Conservation (phyloP, 1,140 invertebrate genomes). For the Aricia agestis region DNA sequence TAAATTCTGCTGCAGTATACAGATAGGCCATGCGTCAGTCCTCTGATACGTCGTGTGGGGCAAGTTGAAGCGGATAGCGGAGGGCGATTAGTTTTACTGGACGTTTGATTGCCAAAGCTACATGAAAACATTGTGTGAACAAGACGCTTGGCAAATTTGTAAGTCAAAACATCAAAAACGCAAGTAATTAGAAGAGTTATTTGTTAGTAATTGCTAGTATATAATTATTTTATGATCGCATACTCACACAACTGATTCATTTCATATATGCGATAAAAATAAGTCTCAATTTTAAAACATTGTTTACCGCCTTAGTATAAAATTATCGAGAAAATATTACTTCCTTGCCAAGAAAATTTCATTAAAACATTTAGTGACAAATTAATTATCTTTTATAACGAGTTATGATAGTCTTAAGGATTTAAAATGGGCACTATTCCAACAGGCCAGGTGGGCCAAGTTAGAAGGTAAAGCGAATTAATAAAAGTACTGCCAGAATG, state of each 20-base stretch:
- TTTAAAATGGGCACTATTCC: slow-evolving; percentile 12
- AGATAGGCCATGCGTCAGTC: slow-evolving; percentile 37
- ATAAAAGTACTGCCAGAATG: not conserved
- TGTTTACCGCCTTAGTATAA: not conserved
- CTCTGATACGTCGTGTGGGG: slow-evolving; percentile 1
- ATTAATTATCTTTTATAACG: slow-evolving; percentile 11
- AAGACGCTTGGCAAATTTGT: too few relatives aligned
- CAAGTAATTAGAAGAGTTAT: too few relatives aligned
- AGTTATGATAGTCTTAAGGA: slow-evolving; percentile 12
- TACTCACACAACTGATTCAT: too few relatives aligned
- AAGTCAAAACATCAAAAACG: too few relatives aligned
- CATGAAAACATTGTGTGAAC: too few relatives aligned
- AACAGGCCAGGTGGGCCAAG: not conserved
- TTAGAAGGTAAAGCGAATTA: slow-evolving; percentile 4
- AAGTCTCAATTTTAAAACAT: too few relatives aligned
- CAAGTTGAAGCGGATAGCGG: not conserved
- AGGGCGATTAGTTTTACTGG: not conserved
- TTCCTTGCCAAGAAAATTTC: not conserved
- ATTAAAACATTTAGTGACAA: slow-evolving; percentile 6
- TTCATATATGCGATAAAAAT: too few relatives aligned
- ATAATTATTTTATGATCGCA: too few relatives aligned
- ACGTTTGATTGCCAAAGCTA: too few relatives aligned
- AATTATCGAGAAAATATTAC: not conserved
- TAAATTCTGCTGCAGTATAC: slow-evolving; percentile 47
- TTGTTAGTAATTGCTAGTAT: too few relatives aligned